These are phyloP conservation scores for Drosophila rubida DNA, from an alignment of 2,888 invertebrate genomes.

Conservation along the genomic window DNA sequence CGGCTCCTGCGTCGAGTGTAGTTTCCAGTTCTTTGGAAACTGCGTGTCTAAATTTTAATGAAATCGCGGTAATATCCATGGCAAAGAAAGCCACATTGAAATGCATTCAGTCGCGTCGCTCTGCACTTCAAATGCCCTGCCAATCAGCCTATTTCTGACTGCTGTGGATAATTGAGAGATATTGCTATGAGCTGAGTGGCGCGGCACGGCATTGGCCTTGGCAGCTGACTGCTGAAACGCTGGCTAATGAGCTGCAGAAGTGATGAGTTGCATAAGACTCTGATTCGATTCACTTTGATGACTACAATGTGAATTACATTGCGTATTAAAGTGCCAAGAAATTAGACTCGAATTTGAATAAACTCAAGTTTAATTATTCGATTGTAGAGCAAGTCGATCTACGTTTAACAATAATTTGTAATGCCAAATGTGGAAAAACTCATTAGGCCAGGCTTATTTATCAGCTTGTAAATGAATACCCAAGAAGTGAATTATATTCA, in stretches of 20 bases:
- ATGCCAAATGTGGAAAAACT: too few relatives aligned
- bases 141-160: background rate
- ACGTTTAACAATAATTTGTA: too few relatives aligned
- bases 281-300: conserved; percentile 12
- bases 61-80: conserved; percentile 61
- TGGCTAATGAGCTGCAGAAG: conserved; percentile 56
- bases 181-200: conserved; percentile 63
- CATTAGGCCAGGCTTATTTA: too few relatives aligned
- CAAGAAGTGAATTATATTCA: too few relatives aligned
- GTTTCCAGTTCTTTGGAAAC: conserved; percentile 64
- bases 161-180: conserved; percentile 73
- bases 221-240: conserved; percentile 61
- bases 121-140: conserved; percentile 26
- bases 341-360: too few relatives aligned
- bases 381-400: too few relatives aligned
- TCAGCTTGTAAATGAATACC: too few relatives aligned
- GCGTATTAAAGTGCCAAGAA: too few relatives aligned
- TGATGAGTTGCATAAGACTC: conserved; percentile 22
- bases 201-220: conserved; percentile 54
- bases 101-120: conserved; percentile 50
- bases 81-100: conserved; percentile 51
- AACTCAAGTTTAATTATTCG: too few relatives aligned
- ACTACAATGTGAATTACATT: too few relatives aligned
- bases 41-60: conserved; percentile 80
- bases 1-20: conserved; percentile 21